These are phyloP conservation scores for Indicator maculatus DNA, from an alignment of 2,113 vertebrate genomes.

Conservation along the genomic window DNA sequence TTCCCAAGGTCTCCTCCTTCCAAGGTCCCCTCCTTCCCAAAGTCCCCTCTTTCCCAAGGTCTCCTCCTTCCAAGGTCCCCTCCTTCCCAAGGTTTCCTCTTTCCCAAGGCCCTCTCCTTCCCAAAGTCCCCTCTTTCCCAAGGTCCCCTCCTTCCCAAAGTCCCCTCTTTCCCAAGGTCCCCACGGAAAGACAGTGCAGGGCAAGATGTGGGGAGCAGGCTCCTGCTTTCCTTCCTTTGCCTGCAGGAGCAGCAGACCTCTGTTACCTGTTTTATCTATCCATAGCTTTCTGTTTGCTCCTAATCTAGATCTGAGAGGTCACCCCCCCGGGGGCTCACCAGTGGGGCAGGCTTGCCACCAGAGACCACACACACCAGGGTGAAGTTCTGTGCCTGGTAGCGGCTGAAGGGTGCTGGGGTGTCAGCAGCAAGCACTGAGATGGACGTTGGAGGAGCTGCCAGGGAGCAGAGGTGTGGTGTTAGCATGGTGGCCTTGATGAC, in stretches of 20 bases:
- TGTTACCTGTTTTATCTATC: not conserved
- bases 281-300: not conserved
- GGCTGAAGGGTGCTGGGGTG: constrained; percentile 86
- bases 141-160: too few species aligned
- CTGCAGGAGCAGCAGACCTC: not conserved
- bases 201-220: not conserved
- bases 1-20: too few species aligned
- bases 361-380: constrained; percentile 91
- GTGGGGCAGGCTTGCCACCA: constrained; percentile 89
- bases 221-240: not conserved
- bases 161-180: not conserved
- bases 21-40: too few species aligned
- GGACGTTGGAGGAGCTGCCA: constrained; percentile 87
- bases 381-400: constrained; percentile 94
- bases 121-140: too few species aligned
- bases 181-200: not conserved
- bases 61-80: too few species aligned
- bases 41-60: too few species aligned
- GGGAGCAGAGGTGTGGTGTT: not conserved
- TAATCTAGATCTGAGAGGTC: accelerated
- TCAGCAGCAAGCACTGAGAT: constrained; percentile 88
- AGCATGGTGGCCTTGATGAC: accelerated
- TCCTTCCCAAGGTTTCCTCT: too few species aligned
- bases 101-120: too few species aligned
- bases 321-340: constrained; percentile 68